Conservation (phyloP, 35 echinoderm and acorn worm genomes). For the Heliocidaris erythrogramma region DNA sequence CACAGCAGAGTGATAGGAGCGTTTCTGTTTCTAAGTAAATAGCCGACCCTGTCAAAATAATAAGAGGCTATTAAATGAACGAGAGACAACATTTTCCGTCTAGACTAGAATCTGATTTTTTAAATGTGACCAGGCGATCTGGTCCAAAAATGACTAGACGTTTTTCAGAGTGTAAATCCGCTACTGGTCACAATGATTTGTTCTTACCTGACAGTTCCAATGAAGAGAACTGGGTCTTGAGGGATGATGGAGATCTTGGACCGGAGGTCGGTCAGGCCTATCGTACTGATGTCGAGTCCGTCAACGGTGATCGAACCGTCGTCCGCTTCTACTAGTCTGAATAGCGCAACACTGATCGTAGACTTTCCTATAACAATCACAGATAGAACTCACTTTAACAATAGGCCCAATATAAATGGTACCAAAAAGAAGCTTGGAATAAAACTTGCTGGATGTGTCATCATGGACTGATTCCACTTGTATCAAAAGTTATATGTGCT, state of each 20-base stretch:
- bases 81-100: too few relatives aligned
- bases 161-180: too few relatives aligned
- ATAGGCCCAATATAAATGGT: background rate
- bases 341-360: slow-evolving; percentile 67
- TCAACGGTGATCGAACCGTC: slow-evolving; percentile 54
- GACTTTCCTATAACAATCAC: slow-evolving; percentile 66
- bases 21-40: too few relatives aligned
- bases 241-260: slow-evolving; percentile 77
- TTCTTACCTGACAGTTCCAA: slow-evolving; percentile 57
- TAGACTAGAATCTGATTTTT: too few relatives aligned
- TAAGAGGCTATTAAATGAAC: too few relatives aligned
- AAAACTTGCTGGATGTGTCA: background rate
- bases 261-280: slow-evolving; percentile 60
- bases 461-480: background rate
- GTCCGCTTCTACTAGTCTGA: slow-evolving; percentile 53
- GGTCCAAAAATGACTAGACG: too few relatives aligned
- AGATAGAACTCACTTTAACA: background rate
- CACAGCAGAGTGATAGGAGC: too few relatives aligned
- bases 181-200: background rate
- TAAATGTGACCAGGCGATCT: too few relatives aligned
- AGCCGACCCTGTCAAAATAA: too few relatives aligned
- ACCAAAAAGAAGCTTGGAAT: background rate
- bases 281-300: slow-evolving; percentile 53
- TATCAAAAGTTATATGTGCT: too few relatives aligned
- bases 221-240: slow-evolving; percentile 74